A percentile compares a stretch with the other conserved stretches of the same genome.
These are phyloP conservation scores for Ammodramus savannarum DNA, from an alignment of 2,113 vertebrate genomes.

Conservation along the genomic window DNA sequence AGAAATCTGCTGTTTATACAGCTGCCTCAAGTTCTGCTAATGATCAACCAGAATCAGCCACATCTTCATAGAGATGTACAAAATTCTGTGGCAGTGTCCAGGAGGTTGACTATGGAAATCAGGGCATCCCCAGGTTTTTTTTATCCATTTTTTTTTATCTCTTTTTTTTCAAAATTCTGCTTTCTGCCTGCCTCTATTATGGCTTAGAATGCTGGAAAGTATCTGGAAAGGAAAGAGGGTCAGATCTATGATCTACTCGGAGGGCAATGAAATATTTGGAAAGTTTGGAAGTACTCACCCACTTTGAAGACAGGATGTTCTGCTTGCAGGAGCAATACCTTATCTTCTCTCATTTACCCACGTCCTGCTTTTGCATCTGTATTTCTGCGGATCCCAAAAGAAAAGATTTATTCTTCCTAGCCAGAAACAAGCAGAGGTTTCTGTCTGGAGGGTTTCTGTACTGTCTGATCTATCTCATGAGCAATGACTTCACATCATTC, in stretches of 20 bases:
- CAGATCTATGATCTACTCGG: neutral
- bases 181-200: neutral
- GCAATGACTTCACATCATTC: rapidly evolving
- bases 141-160: neutral
- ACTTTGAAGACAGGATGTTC: neutral
- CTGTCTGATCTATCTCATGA: neutral
- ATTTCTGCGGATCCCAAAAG: slow-evolving; percentile 32
- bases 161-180: neutral
- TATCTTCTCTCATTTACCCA: slow-evolving; percentile 12
- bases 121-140: neutral
- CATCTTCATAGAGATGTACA: neutral
- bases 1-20: slow-evolving; percentile 50
- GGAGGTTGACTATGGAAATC: neutral
- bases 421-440: neutral
- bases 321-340: neutral
- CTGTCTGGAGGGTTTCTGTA: neutral
- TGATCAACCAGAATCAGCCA: neutral
- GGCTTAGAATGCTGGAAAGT: neutral
- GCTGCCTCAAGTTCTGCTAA: slow-evolving; percentile 36
- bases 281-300: slow-evolving; percentile 41
- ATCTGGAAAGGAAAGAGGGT: neutral
- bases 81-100: neutral
- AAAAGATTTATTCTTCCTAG: slow-evolving; percentile 7
- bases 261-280: neutral
- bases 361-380: neutral